A percentile compares a stretch with the other conserved stretches of the same genome.
Conservation (phyloP, 2,797 vertebrate genomes). For the Liasis olivaceus region DNA sequence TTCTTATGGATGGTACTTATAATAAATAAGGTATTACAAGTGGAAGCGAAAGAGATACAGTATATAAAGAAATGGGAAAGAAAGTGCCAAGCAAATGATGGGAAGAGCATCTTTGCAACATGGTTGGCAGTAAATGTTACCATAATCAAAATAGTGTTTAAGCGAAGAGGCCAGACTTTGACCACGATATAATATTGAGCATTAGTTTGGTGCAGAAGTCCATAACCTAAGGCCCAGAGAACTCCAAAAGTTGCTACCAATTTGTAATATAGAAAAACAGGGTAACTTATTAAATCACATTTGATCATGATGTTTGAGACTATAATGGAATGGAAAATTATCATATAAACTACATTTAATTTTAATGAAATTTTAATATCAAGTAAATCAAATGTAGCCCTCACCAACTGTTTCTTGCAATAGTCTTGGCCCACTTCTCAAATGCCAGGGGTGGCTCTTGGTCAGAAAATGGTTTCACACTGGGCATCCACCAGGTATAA, state of each 20-base stretch:
- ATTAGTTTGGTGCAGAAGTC: background rate
- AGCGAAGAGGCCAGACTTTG: background rate
- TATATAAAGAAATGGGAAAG: background rate
- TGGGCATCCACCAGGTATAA: background rate
- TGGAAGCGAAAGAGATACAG: background rate
- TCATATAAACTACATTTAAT: background rate
- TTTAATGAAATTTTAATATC: background rate
- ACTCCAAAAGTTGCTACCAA: background rate
- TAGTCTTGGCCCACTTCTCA: background rate
- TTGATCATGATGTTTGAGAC: no score
- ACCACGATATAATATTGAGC: background rate
- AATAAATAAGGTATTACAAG: background rate
- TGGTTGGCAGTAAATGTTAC: background rate
- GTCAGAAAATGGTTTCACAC: background rate
- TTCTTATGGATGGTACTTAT: background rate
- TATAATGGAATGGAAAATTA: background rate
- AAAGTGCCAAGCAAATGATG: background rate
- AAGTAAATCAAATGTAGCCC: background rate
- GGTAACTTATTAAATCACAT: background rate
- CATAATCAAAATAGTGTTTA: background rate
- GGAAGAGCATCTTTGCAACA: background rate
- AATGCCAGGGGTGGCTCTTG: background rate
- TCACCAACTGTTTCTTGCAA: background rate
- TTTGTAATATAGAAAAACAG: background rate
- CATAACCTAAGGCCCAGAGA: background rate